phyloP scores from a whole-genome alignment of 2,888 invertebrate genomes.

The Syrphus vitripennis region DNA sequence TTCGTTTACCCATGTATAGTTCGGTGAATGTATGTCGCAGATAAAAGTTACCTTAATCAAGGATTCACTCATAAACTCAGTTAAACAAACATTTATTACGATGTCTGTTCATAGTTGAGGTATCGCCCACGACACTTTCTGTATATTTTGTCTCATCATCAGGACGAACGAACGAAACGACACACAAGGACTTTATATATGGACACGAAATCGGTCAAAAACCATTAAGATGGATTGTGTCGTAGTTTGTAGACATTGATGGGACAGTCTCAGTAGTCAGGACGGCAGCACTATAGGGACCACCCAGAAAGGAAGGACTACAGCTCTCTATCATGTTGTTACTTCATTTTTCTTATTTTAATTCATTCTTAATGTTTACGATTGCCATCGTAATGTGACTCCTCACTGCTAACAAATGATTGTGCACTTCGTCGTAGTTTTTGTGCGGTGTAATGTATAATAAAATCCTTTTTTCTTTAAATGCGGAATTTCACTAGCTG shows the following conservation, averaged over 20 bases:
- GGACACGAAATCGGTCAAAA: conserved; percentile 22
- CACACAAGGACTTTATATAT: not conserved
- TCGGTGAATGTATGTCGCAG: conserved; percentile 43
- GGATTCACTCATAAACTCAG: conserved; percentile 60
- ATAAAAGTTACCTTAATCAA: conserved; percentile 71
- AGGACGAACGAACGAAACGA: not conserved
- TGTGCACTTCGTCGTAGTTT: conserved; percentile 64
- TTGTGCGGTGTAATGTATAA: conserved; percentile 15
- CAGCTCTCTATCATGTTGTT: conserved; percentile 70
- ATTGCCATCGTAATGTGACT: conserved; percentile 70
- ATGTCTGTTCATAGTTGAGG: conserved; percentile 48
- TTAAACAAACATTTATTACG: conserved; percentile 56
- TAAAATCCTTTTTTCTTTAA: conserved; percentile 19
- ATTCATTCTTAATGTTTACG: conserved; percentile 68
- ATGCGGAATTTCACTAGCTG: conserved; percentile 4
- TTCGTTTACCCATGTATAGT: not conserved
- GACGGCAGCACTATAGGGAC: conserved; percentile 9
- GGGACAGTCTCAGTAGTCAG: not conserved
- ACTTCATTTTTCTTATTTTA: conserved; percentile 69
- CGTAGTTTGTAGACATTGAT: conserved; percentile 42
- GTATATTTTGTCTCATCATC: no score
- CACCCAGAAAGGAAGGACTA: conserved; percentile 66
- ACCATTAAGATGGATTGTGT: conserved; percentile 39
- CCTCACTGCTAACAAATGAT: conserved; percentile 68
- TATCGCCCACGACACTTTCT: conserved; percentile 30